Evolutionary conservation across 2,113 vertebrate genomes (phyloP).

Genomic region (Cephalophus harveyi): DNA sequence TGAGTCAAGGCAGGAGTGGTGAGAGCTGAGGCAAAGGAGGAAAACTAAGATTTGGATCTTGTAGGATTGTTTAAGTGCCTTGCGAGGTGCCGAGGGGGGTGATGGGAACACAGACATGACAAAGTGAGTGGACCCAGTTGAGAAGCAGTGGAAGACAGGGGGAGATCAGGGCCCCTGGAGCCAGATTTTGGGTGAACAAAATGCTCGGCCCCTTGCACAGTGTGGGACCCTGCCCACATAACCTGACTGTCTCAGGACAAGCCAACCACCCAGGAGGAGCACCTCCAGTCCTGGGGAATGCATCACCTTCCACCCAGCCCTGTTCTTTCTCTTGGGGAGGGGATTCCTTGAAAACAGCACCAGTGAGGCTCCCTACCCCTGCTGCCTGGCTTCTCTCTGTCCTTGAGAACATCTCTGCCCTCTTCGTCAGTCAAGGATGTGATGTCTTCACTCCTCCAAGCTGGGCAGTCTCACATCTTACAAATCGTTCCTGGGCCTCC

Average conservation of each 20-base stretch:
- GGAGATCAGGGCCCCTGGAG: not conserved
- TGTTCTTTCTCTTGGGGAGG: not conserved
- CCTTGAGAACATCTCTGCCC: not conserved
- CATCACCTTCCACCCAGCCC: not conserved
- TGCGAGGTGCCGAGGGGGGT: rapidly evolving
- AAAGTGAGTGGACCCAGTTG: not conserved
- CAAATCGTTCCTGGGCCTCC: not conserved
- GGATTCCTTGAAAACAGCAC: not conserved
- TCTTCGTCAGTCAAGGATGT: not conserved
- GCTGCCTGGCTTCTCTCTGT: not conserved
- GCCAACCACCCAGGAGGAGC: not conserved
- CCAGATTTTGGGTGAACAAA: not conserved
- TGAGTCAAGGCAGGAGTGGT: not conserved
- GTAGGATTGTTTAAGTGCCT: not conserved
- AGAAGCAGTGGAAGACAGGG: not conserved
- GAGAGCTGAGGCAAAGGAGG: not conserved
- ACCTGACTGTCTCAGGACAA: not conserved
- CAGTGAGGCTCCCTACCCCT: not conserved
- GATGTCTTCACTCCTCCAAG: not conserved
- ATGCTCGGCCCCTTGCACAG: rapidly evolving
- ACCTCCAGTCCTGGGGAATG: not conserved
- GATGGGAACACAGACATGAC: not conserved
- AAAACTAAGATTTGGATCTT: not conserved
- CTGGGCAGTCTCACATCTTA: not conserved
- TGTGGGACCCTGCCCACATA: not conserved